Conservation (phyloP, 2,888 invertebrate species). For the Rhopalosiphum nymphaeae region DNA sequence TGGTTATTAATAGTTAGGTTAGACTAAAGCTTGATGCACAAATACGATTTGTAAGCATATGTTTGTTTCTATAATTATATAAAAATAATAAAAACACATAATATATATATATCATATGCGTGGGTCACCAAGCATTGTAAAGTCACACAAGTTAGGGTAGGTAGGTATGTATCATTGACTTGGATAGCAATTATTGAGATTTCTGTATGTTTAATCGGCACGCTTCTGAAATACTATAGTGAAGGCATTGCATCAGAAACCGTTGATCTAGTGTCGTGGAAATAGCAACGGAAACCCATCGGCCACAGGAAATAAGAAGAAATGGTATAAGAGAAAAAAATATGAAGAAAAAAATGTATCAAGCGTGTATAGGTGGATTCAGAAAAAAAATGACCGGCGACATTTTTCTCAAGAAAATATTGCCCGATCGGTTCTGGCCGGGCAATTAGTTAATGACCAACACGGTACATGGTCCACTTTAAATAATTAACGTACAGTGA, state of each 20-base stretch:
- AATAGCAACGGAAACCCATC: conserved; percentile 41
- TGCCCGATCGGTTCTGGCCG: conserved; percentile 35
- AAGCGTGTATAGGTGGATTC: conserved; percentile 62
- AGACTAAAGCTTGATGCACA: neutral
- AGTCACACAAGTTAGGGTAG: neutral
- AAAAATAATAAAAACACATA: neutral
- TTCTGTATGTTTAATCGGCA: neutral
- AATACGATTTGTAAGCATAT: neutral
- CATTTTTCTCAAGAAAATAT: conserved; percentile 64
- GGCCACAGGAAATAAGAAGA: conserved; percentile 49
- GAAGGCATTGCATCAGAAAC: conserved; percentile 26
- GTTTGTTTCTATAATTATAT: neutral
- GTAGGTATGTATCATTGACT: neutral
- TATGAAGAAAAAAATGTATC: conserved; percentile 9
- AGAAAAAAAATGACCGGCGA: conserved; percentile 47
- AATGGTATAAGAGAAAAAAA: conserved; percentile 32
- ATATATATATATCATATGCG: neutral
- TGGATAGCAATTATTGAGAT: neutral
- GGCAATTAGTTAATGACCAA: conserved; percentile 60
- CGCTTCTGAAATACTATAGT: neutral
- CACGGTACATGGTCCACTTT: conserved; percentile 56
- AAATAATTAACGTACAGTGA: conserved; percentile 61
- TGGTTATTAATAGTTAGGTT: neutral
- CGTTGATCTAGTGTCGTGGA: neutral
- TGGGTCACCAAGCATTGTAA: neutral